Evolutionary conservation across 2,113 vertebrate species (phyloP), one percentile per base, ranked within the genome.

Genomic region (Paracanthobrama guichenoti): DNA sequence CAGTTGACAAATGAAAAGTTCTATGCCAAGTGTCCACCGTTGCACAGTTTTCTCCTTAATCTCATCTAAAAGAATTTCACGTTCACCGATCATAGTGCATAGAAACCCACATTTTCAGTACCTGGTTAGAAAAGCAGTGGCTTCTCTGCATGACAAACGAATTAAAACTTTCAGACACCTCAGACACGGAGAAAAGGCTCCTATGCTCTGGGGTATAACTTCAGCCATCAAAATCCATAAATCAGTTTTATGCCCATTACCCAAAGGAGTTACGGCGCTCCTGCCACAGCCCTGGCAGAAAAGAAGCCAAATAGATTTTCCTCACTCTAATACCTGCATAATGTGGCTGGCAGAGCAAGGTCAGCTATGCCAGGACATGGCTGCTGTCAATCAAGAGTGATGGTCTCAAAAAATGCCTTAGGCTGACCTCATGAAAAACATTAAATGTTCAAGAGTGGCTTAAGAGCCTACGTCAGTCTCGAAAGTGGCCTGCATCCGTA

Each of bases 181-280:
- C 18, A 84, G 69, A 67, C 79, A 81, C 14, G 2, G 11, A 79
- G 83, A 79, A 84, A 78, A 72, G 46, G 14, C 62, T 78, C 31
- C 69, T 53, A n/a, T 48, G 62, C 64, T 73, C 75, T 84, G 71
- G 75, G 57, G 72, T 57, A 67, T 18, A 84, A 44, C 22, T 84
- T 84, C 76, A 75, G 71, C 69, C 74, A 85, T 72, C 48, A 86
- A 83, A 42, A 24, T 50, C 28, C n/a, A 89, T 88, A 85, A 87
- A 89, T 83, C 82, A 86, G 46, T 48, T 84, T 64, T 83, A 80
- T 73, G 79, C 69, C 73, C 31, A 66, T 85, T 85, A 72, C 80
- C 48, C 72, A 85, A 81, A 81, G 53, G 84, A 89, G 72, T 86
- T 88, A 85, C 55, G 73, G 87, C 72, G 59, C 69, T 77, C 69